Conservation (phyloP, 2,113 vertebrate genomes). For the Meleagris gallopavo region DNA sequence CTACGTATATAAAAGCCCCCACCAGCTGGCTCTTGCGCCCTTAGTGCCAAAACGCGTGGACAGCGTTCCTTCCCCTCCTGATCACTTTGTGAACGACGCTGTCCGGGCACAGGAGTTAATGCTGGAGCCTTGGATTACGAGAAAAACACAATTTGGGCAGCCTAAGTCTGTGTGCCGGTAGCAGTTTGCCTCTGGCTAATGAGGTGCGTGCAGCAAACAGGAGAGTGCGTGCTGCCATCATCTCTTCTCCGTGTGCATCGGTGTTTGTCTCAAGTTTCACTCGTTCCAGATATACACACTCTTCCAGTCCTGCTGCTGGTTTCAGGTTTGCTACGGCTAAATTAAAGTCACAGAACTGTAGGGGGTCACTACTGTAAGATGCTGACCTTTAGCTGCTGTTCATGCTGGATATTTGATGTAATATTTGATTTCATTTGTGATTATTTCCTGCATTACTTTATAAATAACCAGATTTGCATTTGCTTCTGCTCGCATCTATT, state of each 20-base stretch:
- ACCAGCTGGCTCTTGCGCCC: background rate
- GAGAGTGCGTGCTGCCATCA: background rate
- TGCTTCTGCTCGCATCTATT: constrained; percentile 31
- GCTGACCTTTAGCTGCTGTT: constrained; percentile 25
- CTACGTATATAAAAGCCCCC: background rate
- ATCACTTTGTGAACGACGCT: background rate
- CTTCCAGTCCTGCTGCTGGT: constrained; percentile 19
- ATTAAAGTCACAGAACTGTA: constrained; percentile 3
- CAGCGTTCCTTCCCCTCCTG: background rate
- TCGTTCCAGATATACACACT: constrained; percentile 32
- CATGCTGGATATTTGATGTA: background rate
- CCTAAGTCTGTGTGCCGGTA: background rate
- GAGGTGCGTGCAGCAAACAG: background rate
- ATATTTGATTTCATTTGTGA: constrained; percentile 20
- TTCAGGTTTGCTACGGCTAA: constrained; percentile 33
- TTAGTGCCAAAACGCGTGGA: background rate
- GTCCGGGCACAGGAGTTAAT: background rate
- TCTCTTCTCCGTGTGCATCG: constrained; percentile 3
- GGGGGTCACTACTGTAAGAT: background rate
- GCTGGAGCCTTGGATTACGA: background rate
- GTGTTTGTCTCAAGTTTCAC: constrained; percentile 51
- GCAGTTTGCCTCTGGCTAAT: background rate
- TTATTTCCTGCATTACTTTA: background rate
- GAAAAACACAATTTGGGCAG: background rate
- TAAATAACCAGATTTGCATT: constrained; percentile 47